Conservation (phyloP, 2,888 invertebrate genomes). For the Nasonovia ribisnigri region DNA sequence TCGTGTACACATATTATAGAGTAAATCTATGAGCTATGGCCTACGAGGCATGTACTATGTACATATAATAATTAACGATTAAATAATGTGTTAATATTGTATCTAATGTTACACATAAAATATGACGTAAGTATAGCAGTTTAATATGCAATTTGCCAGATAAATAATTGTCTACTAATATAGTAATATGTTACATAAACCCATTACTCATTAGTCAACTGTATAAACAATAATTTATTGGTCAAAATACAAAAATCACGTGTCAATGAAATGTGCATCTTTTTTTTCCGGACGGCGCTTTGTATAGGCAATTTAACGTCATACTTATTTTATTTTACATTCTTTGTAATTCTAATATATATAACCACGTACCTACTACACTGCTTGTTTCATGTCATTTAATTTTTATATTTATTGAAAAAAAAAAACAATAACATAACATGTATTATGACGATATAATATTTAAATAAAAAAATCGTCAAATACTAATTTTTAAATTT, state of each 20-base stretch:
- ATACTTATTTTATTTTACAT: neutral
- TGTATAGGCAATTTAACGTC: neutral
- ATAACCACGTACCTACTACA: neutral
- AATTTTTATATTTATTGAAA: neutral
- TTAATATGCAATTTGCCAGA: neutral
- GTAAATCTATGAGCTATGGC: neutral
- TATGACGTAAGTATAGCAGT: neutral
- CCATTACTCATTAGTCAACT: neutral
- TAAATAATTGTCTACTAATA: neutral
- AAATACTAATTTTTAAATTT: neutral
- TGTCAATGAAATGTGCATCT: neutral
- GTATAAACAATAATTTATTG: neutral
- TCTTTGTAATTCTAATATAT: neutral
- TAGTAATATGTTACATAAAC: neutral
- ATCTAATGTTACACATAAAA: neutral
- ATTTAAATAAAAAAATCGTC: neutral
- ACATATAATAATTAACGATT: neutral
- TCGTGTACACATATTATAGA: no score
- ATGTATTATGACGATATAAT: neutral
- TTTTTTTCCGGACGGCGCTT: neutral
- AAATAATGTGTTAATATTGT: neutral
- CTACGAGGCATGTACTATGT: neutral
- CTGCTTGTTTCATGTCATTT: neutral
- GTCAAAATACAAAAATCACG: neutral
- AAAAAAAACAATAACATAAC: neutral